Evolutionary conservation across 92 coral and sea anemone genomes (phyloP).

Genomic region (Ricordea florida): DNA sequence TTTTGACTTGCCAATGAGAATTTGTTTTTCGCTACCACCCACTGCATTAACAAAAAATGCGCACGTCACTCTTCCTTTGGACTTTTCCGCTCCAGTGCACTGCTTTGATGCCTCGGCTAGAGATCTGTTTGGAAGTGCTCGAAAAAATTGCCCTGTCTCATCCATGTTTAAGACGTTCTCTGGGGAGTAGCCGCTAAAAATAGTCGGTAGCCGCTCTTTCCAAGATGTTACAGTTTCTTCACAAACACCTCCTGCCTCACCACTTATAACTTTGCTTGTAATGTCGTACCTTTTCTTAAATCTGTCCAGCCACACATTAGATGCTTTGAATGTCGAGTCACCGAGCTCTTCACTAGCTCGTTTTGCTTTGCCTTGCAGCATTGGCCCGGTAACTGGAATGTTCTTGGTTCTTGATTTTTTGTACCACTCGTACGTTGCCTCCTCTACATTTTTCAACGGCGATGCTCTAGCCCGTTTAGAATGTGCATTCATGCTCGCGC

Average conservation of each 20-base stretch:
- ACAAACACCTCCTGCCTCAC: slow-evolving; percentile 30
- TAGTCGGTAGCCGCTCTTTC: slow-evolving; percentile 18
- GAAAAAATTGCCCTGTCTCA: not conserved
- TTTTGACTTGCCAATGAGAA: slow-evolving; percentile 7
- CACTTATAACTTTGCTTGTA: slow-evolving; percentile 23
- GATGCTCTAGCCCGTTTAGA: too few relatives aligned
- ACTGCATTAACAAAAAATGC: slow-evolving; percentile 4
- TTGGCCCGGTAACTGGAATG: slow-evolving; percentile 10
- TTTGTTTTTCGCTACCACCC: not conserved
- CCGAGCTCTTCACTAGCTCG: slow-evolving; percentile 19
- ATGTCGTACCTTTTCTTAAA: slow-evolving; percentile 24
- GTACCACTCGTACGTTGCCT: slow-evolving; percentile 21
- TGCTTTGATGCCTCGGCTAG: slow-evolving; percentile 13
- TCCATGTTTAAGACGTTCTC: slow-evolving; percentile 17
- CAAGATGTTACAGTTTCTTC: slow-evolving; percentile 18
- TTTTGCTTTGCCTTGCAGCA: slow-evolving; percentile 1
- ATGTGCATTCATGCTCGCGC: slow-evolving; percentile 24
- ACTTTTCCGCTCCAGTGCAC: slow-evolving; percentile 9
- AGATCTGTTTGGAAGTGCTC: slow-evolving; percentile 13
- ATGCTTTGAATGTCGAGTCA: slow-evolving; percentile 7
- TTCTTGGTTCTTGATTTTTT: too few relatives aligned
- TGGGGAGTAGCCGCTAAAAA: slow-evolving; percentile 12
- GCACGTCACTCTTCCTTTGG: slow-evolving; percentile 4
- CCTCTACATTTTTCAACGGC: slow-evolving; percentile 1
- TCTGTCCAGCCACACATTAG: slow-evolving; percentile 37